Evolutionary conservation across 2,113 vertebrate species (phyloP), one percentile per base, ranked within the genome.

Genomic region (Perca schrenkii): DNA sequence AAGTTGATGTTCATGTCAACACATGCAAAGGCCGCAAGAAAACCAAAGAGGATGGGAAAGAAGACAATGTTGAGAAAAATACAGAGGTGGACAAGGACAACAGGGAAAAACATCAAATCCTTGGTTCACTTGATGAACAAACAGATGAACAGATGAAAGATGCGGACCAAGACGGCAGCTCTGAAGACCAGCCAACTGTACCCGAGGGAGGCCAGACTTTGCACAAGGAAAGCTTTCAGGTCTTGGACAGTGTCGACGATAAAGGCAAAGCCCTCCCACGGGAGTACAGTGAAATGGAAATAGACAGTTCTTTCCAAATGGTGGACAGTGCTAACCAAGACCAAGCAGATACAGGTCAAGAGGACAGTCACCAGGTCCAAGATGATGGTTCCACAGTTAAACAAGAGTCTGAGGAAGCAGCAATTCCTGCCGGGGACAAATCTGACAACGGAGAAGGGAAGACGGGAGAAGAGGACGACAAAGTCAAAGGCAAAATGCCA

Each of bases 41-140:
- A 16, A 52, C 6, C 5, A 46, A 54, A 61, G 22, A 68, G 3
- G 34, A 71, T 40, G 11, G 22, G 17, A 61, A 40, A 16, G 66
- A 31, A 4, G 36, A 83, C 5, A 19, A 62, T 15, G 49, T 8
- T 12, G 34, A 22, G 5, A 67, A 75, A 63, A 60, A 36, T 4
- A 21, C 17, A 12, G 50, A 78, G 61, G 47, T 57, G 16, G 60
- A 70, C 15, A 74, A 50, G 0, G 74, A 74, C 3, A 22, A 82
- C 0, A 1, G 1, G 19, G 71, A 80, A 64, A 73, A 28, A 6
- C 62, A 54, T 34, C 57, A 84, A 47, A 57, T 82, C n/a, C 22
- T 87, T 4, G 85, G 86, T 79, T 74, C 85, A 13, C 21, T 86
- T 1, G 84, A 80, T 17, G 75, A 85, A 12, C 63, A 76, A 72